Conservation (phyloP, 1,140 invertebrate species). For the Himalopsyche phryganea region DNA sequence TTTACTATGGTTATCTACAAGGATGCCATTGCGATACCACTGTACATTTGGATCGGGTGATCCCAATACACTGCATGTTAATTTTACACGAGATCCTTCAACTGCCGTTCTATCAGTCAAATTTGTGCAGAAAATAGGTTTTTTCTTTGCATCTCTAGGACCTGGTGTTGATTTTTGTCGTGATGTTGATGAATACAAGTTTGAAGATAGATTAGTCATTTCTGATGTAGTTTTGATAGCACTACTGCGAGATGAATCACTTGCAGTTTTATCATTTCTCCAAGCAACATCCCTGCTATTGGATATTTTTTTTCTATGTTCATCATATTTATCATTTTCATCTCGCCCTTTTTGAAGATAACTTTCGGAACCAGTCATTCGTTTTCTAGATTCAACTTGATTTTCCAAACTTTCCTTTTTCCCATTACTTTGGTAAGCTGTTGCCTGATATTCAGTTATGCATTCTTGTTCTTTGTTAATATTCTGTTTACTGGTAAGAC, state of each 20-base stretch:
- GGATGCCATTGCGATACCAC: slow-evolving; percentile 77
- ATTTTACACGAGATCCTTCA: slow-evolving; percentile 66
- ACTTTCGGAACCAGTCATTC: too few species aligned
- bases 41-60: slow-evolving; percentile 72
- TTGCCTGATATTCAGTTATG: slow-evolving; percentile 24
- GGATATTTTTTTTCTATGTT: slow-evolving; percentile 26
- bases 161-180: slow-evolving; percentile 40
- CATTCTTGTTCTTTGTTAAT: slow-evolving; percentile 31
- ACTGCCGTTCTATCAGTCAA: slow-evolving; percentile 73
- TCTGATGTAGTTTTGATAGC: slow-evolving; percentile 21
- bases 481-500: too few species aligned
- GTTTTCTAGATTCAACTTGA: too few species aligned
- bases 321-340: slow-evolving; percentile 36
- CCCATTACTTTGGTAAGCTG: slow-evolving; percentile 26
- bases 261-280: slow-evolving; percentile 23
- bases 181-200: slow-evolving; percentile 15
- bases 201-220: slow-evolving; percentile 9
- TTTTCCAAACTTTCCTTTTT: slow-evolving; percentile 24
- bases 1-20: slow-evolving; percentile 53
- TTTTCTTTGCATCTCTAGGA: slow-evolving; percentile 53
- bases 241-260: slow-evolving; percentile 19
- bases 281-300: slow-evolving; percentile 12
- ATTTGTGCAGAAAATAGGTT: slow-evolving; percentile 78
- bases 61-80: slow-evolving; percentile 85
- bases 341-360: slow-evolving; percentile 25